phyloP scores from a whole-genome alignment of 2,888 invertebrate species.

The Melitaea athalia region DNA sequence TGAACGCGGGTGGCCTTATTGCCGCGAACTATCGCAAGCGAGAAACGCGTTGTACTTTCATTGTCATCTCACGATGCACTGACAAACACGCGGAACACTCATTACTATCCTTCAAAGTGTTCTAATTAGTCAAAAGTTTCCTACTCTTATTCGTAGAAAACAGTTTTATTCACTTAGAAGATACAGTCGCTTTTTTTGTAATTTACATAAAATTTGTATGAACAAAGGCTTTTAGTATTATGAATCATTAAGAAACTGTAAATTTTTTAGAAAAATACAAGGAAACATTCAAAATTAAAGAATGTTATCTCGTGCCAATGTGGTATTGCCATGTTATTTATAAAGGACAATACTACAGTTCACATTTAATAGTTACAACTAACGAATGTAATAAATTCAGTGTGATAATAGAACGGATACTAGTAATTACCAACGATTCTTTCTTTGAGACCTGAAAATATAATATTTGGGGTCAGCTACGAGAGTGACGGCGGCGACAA shows the following conservation, averaged over 20 bases:
- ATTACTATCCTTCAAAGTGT: neutral
- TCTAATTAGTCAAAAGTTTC: neutral
- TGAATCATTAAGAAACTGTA: neutral
- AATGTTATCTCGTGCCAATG: neutral
- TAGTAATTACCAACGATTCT: no score
- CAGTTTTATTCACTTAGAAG: neutral
- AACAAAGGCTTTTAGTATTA: neutral
- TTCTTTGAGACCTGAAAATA: no score
- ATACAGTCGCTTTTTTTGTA: neutral
- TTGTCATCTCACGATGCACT: slow-evolving; percentile 72
- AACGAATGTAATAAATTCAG: no score
- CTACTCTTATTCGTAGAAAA: neutral
- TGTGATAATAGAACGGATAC: no score
- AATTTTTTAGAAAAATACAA: neutral
- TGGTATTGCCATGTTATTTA: neutral
- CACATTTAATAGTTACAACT: no score
- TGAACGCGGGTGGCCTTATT: slow-evolving; percentile 80
- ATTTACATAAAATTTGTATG: neutral
- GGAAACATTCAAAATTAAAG: neutral
- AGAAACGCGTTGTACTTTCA: slow-evolving; percentile 78
- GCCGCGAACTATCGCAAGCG: slow-evolving; percentile 74
- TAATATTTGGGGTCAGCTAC: slow-evolving; percentile 20
- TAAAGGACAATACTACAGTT: no score
- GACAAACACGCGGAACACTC: slow-evolving; percentile 40
- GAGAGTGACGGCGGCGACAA: slow-evolving; percentile 19